These are phyloP conservation scores for Aphaenogaster ashmeadi DNA, from an alignment of 1,140 invertebrate genomes.

Conservation along the genomic window DNA sequence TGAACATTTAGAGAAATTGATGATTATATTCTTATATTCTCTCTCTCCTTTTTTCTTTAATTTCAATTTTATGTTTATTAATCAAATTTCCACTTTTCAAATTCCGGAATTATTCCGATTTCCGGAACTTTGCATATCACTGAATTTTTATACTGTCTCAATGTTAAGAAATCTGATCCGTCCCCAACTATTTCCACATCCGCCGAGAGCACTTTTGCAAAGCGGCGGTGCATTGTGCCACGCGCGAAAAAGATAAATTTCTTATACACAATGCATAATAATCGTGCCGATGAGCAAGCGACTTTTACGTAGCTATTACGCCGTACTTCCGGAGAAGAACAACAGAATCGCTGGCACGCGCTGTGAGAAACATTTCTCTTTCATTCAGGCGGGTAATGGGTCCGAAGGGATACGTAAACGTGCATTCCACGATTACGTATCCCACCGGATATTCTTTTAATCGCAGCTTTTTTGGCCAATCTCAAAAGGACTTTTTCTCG, in stretches of 20 bases:
- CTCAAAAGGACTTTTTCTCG: not conserved
- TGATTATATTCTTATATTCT: not conserved
- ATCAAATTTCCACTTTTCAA: not conserved
- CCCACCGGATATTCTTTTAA: not conserved
- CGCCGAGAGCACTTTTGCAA: not conserved
- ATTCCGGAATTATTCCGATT: not conserved
- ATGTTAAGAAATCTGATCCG: constrained; percentile 17
- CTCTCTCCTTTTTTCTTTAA: not conserved
- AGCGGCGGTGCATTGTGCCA: not conserved
- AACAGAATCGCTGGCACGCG: constrained; percentile 69
- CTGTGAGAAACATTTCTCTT: constrained; percentile 73
- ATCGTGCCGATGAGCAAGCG: constrained; percentile 50
- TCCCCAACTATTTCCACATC: not conserved
- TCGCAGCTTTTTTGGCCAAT: not conserved
- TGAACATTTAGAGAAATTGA: not conserved
- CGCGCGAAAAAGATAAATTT: constrained; percentile 38
- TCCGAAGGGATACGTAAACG: constrained; percentile 61
- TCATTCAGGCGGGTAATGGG: constrained; percentile 62
- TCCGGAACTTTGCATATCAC: not conserved
- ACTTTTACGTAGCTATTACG: constrained; percentile 52
- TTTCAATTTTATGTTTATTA: not conserved
- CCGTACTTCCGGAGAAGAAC: constrained; percentile 50
- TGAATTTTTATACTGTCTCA: not conserved
- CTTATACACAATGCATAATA: constrained; percentile 56
- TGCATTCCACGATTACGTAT: constrained; percentile 42